Conservation (phyloP, 1,140 invertebrate species). For the Neuroterus valhalla region DNA sequence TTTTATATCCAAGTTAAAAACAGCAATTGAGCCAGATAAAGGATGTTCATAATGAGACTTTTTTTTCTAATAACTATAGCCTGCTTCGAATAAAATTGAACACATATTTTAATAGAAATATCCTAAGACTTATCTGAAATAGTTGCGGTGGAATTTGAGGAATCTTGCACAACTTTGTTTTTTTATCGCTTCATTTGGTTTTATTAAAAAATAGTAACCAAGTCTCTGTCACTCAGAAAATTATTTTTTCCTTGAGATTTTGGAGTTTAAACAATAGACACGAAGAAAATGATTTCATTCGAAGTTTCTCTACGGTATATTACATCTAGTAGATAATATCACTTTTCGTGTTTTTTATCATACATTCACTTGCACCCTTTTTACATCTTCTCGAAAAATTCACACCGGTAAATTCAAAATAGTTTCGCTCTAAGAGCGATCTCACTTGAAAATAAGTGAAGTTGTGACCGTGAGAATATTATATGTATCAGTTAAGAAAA, state of each 20-base stretch:
- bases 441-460: conserved; percentile 9
- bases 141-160: not conserved
- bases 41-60: not conserved
- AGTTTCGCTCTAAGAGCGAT: conserved; percentile 15
- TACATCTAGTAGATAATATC: conserved; percentile 26
- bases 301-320: conserved; percentile 17
- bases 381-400: not conserved
- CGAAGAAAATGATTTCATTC: not conserved
- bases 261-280: not conserved
- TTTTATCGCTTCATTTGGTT: conserved; percentile 10
- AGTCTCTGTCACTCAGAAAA: conserved; percentile 4
- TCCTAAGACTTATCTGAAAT: not conserved
- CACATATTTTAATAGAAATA: not conserved
- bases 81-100: not conserved
- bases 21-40: too few species aligned
- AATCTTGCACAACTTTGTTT: not conserved
- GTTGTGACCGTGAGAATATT: conserved; percentile 11
- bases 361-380: not conserved
- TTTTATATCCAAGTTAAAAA: too few species aligned
- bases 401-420: not conserved
- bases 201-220: conserved; percentile 36
- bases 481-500: too few species aligned
- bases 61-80: not conserved
- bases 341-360: conserved; percentile 21
- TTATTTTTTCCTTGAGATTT: not conserved